Conservation (phyloP, 2,113 vertebrate species). For the Percopsis transmontana region DNA sequence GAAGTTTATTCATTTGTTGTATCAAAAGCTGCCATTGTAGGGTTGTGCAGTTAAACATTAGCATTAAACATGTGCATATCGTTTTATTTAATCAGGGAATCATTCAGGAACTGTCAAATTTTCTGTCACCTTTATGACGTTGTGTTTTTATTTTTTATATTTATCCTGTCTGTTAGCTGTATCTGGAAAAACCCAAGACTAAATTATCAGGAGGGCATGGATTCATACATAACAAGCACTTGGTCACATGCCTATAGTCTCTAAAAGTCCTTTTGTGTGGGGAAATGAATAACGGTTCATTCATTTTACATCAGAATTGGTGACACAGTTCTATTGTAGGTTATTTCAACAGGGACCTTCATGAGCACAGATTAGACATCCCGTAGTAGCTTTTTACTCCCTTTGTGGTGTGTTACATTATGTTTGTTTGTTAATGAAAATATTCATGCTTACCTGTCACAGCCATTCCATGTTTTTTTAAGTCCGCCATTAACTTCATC, state of each 20-base stretch:
- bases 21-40: slow-evolving; percentile 9
- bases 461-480: slow-evolving; percentile 14
- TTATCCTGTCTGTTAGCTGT: no score
- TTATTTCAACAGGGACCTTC: background rate
- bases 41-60: slow-evolving; percentile 2
- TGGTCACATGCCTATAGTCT: no score
- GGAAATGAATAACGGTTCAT: background rate
- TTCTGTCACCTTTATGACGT: slow-evolving; percentile 3
- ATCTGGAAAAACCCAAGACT: no score
- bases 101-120: slow-evolving; percentile 11
- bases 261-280: no score
- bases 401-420: background rate
- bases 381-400: background rate
- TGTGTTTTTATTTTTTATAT: background rate
- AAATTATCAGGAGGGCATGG: no score
- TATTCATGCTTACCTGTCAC: background rate
- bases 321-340: background rate
- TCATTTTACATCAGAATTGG: background rate
- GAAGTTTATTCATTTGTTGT: slow-evolving; percentile 21
- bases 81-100: slow-evolving; percentile 56
- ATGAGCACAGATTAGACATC: background rate
- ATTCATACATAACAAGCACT: no score
- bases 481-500: slow-evolving; percentile 31
- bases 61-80: background rate
- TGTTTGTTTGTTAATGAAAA: background rate